These are phyloP conservation scores for Caenorhabditis panamensis DNA, from an alignment of 2,888 invertebrate species.

Conservation along the genomic window DNA sequence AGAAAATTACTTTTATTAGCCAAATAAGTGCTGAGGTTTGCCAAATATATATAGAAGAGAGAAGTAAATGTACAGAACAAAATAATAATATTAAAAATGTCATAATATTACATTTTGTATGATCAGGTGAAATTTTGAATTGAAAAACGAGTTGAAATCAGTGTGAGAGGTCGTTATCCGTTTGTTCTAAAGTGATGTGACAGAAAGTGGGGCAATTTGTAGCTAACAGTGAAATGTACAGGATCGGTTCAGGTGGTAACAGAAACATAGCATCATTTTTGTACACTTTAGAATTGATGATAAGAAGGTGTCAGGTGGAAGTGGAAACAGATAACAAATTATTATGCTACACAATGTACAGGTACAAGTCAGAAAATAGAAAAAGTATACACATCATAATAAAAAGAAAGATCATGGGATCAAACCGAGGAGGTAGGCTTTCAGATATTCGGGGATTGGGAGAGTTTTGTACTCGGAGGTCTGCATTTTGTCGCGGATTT, in stretches of 20 bases:
- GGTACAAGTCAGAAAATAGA: conserved; percentile 26
- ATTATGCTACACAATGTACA: conserved; percentile 58
- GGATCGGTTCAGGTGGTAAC: conserved; percentile 9
- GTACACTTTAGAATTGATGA: conserved; percentile 36
- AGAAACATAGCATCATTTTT: conserved; percentile 19
- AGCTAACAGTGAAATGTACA: conserved; percentile 35
- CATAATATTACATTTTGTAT: conserved; percentile 17
- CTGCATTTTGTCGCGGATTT: conserved; percentile 66
- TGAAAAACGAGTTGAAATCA: conserved; percentile 35
- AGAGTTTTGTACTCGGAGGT: conserved; percentile 66
- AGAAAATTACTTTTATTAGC: conserved; percentile 17
- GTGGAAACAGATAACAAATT: conserved; percentile 51
- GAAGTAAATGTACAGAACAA: background rate
- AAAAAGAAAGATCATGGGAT: conserved; percentile 47
- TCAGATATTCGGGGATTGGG: conserved; percentile 67
- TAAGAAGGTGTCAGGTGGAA: conserved; percentile 9
- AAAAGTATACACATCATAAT: background rate
- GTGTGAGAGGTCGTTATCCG: conserved; percentile 61
- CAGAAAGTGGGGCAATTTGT: conserved; percentile 49
- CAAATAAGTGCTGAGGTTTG: conserved; percentile 28
- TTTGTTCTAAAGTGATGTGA: conserved; percentile 64
- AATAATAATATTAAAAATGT: conserved; percentile 17
- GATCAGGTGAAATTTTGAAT: background rate
- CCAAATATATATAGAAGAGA: conserved; percentile 49
- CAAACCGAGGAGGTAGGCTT: conserved; percentile 72